Base-by-base conservation (phyloP, 2,888 invertebrate species). In the Pyrrhia umbra region DNA sequence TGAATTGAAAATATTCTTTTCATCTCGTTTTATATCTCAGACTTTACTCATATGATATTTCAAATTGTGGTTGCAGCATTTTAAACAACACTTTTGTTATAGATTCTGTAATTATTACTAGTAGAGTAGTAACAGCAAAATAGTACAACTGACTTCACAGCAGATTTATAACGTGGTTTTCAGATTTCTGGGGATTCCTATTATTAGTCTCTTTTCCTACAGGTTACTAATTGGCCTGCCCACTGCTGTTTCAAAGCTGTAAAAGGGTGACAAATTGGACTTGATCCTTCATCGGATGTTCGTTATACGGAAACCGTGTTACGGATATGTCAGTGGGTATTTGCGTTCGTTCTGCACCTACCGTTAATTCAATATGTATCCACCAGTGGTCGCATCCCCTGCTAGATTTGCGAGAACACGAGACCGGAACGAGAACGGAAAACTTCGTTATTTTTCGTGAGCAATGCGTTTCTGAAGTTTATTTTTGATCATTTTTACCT, bases 271-370 rank as follows among this genome's bases (percentile, higher is more conserved):
- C 2, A 39, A 39, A 63, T 63, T 45, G 45, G 16, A 23, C 23
- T 64, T 23, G 39, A 50, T 63, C 20, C 23, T 39, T 51, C 45
- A n/a, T 20, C 2, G 37, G 16, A n/a, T 42, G 25, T 65, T 61
- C 46, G 46, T 62, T 69, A 45, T 23, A 13, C 13, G 37, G 42
- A 63, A 34, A 71, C 43, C 10, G 18, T 13, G 46, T 66, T 63
- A 50, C 37, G 18, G 27, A 49, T 50, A 71, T 30, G 43, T 30
- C 64, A 50, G 43, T 15, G 34, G 23, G 10, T 64, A 64, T 71
- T 71, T 66, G 64, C 49, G 43, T 39, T 34, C 8, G 34, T 45
- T 49, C 13, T 23, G 27, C 23, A 21, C 21, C 37, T 37, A 21
- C 21, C 37, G 37, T 2, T 70, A 16, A 46, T 45, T 15, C 6